phyloP scores from a whole-genome alignment of 1,140 invertebrate species.

The Pollicipes pollicipes region DNA sequence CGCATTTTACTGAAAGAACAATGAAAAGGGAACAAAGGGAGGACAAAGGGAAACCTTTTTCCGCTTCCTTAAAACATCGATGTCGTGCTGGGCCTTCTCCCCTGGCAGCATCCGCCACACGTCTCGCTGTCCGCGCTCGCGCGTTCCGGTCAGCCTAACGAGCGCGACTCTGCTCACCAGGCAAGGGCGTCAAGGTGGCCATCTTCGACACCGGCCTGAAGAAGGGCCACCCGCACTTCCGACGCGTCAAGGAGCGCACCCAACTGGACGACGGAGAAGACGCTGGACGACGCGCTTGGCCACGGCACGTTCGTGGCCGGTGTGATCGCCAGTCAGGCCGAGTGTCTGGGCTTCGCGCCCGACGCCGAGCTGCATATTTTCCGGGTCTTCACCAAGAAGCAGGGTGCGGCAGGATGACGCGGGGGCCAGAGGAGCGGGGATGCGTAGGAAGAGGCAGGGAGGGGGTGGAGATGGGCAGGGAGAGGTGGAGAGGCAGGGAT shows the following conservation, averaged over 20 bases:
- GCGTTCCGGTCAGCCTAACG: no score
- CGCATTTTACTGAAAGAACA: no score
- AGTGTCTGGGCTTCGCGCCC: slow-evolving; percentile 87
- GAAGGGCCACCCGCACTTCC: slow-evolving; percentile 80
- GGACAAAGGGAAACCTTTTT: no score
- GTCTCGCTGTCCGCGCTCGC: no score
- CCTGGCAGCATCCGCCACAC: no score
- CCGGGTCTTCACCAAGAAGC: slow-evolving; percentile 87
- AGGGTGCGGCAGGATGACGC: no score
- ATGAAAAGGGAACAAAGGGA: no score
- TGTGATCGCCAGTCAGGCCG: slow-evolving; percentile 66
- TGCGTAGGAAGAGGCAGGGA: neutral
- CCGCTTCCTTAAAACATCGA: no score
- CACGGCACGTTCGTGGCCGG: slow-evolving; percentile 96
- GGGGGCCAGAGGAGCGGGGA: no score
- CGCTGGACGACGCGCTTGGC: slow-evolving; percentile 72
- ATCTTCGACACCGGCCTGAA: slow-evolving; percentile 90
- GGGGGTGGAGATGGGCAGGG: no score
- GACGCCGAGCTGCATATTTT: slow-evolving; percentile 88
- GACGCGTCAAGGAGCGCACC: slow-evolving; percentile 78
- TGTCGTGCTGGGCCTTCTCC: no score
- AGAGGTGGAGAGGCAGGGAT: no score
- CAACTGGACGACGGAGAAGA: slow-evolving; percentile 94
- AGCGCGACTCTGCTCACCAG: slow-evolving; percentile 21
- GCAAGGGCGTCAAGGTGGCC: slow-evolving; percentile 64